Conservation (phyloP, 1,140 invertebrate species). For the Bombus difficillimus region DNA sequence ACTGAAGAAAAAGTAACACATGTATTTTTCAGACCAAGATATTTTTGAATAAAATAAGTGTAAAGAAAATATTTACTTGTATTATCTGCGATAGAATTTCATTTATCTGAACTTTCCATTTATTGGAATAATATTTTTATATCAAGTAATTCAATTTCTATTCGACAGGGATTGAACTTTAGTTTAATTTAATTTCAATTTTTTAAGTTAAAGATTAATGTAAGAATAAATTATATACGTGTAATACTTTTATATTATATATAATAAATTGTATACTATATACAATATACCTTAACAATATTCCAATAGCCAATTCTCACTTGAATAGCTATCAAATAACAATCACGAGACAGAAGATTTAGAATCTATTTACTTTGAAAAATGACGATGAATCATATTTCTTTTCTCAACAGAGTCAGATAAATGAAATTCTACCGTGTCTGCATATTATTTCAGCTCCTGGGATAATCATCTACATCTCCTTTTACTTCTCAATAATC, state of each 20-base stretch:
- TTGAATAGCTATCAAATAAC: neutral
- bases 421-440: neutral
- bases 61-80: slow-evolving; percentile 63
- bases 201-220: too few relatives aligned
- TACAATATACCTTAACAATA: too few relatives aligned
- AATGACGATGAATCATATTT: neutral
- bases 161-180: too few relatives aligned
- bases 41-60: slow-evolving; percentile 81
- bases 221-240: too few relatives aligned
- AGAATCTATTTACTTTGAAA: neutral
- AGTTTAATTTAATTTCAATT: too few relatives aligned
- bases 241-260: too few relatives aligned
- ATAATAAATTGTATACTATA: too few relatives aligned
- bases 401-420: neutral
- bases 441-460: neutral
- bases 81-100: neutral
- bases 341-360: too few relatives aligned
- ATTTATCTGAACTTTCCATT: neutral
- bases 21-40: slow-evolving; percentile 81
- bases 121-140: neutral
- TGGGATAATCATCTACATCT: neutral
- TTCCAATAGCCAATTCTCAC: too few relatives aligned
- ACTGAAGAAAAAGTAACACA: slow-evolving; percentile 55
- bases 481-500: neutral
- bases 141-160: too few relatives aligned